A percentile compares a stretch with the other conserved stretches of the same genome.
Conservation (phyloP, 1,140 invertebrate genomes). For the Hydropsyche tenuis region DNA sequence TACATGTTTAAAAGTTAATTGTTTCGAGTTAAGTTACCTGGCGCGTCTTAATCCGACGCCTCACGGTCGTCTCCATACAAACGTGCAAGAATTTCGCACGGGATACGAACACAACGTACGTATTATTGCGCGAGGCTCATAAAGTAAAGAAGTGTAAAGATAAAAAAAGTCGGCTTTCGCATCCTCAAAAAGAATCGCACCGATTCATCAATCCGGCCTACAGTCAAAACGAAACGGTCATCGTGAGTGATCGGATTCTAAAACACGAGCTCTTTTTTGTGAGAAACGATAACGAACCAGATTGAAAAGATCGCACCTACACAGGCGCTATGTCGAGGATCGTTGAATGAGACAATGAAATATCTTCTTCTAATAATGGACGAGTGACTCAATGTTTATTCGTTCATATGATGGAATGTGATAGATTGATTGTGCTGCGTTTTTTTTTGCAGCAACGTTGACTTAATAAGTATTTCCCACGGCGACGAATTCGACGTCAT, state of each 20-base stretch:
- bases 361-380: not conserved
- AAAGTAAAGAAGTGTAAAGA: no score
- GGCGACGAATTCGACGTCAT: no score
- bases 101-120: not conserved
- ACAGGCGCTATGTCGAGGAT: not conserved
- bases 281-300: no score
- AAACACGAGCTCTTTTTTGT: not conserved
- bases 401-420: no score
- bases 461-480: no score
- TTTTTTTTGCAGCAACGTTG: no score
- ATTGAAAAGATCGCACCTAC: not conserved
- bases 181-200: not conserved
- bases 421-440: no score
- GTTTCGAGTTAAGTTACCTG: not conserved
- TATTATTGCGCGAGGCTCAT: no score
- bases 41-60: not conserved
- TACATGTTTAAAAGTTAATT: not conserved
- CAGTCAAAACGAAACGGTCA: not conserved
- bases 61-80: not conserved
- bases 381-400: no score
- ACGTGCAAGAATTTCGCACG: conserved; percentile 12
- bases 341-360: no score
- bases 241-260: conserved; percentile 16
- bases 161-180: not conserved
- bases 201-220: conserved; percentile 19